A percentile compares a stretch with the other conserved stretches of the same genome.
phyloP scores from a whole-genome alignment of 1,140 invertebrate species.

The Apis mellifera region Amel_HAv3.1 CM009934.2:6792001-6792500 shows the following conservation, averaged over 20 bases:
- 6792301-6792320: neutral
- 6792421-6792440: neutral
- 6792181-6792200: no score
- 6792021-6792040: no score
- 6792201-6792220: no score
- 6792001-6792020: neutral
- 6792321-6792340: neutral
- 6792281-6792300: no score
- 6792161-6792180: no score
- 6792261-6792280: neutral
- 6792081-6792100: neutral
- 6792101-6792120: neutral
- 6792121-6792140: neutral
- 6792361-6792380: constrained; percentile 5
- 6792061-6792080: neutral
- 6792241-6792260: neutral
- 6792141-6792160: no score
- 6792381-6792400: neutral
- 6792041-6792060: neutral
- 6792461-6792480: constrained; percentile 12
- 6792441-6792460: neutral
- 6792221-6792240: no score
- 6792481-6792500: constrained; percentile 37
- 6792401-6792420: neutral
- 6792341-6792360: neutral